Conservation (phyloP, 2,797 vertebrate species). For the Hydrolagus colliei region DNA sequence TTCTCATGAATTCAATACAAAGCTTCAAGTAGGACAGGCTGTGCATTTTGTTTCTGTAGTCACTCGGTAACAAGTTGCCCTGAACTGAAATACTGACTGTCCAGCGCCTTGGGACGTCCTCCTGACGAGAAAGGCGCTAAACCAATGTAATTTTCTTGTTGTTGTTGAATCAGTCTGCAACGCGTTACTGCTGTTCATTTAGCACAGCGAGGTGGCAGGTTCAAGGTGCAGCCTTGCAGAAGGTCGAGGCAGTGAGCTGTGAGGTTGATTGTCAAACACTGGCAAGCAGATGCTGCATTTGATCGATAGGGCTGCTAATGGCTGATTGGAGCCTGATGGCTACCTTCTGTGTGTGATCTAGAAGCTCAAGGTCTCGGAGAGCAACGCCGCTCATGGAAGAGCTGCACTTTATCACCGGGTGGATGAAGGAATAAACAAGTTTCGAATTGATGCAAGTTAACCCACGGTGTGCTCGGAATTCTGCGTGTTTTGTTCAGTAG, state of each 20-base stretch:
- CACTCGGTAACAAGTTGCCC: too few relatives aligned
- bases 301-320: constrained; percentile 36
- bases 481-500: neutral
- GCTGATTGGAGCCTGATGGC: constrained; percentile 36
- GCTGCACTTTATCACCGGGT: constrained; percentile 31
- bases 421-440: neutral
- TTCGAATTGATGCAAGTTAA: neutral
- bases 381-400: neutral
- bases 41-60: too few relatives aligned
- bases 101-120: too few relatives aligned
- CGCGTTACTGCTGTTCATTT: neutral
- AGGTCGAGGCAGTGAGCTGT: constrained; percentile 37
- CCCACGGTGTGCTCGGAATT: neutral
- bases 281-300: constrained; percentile 32
- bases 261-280: constrained; percentile 33
- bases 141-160: too few relatives aligned
- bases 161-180: neutral
- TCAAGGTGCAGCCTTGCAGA: constrained; percentile 27
- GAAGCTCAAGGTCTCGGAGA: constrained; percentile 33
- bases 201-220: constrained; percentile 9
- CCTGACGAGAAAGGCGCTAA: too few relatives aligned
- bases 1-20: too few relatives aligned
- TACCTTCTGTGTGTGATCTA: constrained; percentile 35
- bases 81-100: too few relatives aligned
- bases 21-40: too few relatives aligned